Percentiles rank a stretch among this genome's conserved stretches.
Evolutionary conservation across 2,113 vertebrate genomes (phyloP).

Genomic region (Nansenia antarctica): DNA sequence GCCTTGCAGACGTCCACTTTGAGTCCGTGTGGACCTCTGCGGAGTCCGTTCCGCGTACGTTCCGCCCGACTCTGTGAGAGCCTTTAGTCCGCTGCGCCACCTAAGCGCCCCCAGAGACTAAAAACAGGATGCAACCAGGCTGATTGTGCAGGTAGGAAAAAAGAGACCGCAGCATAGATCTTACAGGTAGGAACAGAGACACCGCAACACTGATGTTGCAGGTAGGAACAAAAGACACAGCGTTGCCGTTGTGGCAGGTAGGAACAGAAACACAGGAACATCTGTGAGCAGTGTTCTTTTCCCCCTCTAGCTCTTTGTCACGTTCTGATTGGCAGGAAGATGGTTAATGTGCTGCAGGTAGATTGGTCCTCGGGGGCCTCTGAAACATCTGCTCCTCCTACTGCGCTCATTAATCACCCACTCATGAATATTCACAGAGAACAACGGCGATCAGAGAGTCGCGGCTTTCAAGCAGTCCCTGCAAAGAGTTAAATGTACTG

Average conservation of each 20-base stretch:
- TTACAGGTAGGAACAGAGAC: not conserved
- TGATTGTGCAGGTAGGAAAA: too few species aligned
- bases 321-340: slow-evolving; percentile 16
- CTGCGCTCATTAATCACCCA: not conserved
- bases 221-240: slow-evolving; percentile 70
- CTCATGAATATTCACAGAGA: slow-evolving; percentile 37
- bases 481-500: too few species aligned
- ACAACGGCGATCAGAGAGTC: slow-evolving; percentile 1
- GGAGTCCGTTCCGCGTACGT: too few species aligned
- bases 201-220: slow-evolving; percentile 97
- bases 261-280: not conserved
- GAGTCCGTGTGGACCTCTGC: too few species aligned
- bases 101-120: too few species aligned
- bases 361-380: slow-evolving; percentile 20
- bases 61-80: too few species aligned
- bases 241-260: not conserved
- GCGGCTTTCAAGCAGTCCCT: too few species aligned
- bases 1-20: too few species aligned
- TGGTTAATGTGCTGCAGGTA: slow-evolving; percentile 2
- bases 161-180: too few species aligned
- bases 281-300: not conserved
- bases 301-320: too few species aligned
- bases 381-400: not conserved
- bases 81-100: too few species aligned
- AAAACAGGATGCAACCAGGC: too few species aligned